Percentiles rank a stretch among this genome's conserved stretches.
Evolutionary conservation across 2,888 invertebrate genomes (phyloP).

Genomic region (Pristionchus fissidentatus): DNA sequence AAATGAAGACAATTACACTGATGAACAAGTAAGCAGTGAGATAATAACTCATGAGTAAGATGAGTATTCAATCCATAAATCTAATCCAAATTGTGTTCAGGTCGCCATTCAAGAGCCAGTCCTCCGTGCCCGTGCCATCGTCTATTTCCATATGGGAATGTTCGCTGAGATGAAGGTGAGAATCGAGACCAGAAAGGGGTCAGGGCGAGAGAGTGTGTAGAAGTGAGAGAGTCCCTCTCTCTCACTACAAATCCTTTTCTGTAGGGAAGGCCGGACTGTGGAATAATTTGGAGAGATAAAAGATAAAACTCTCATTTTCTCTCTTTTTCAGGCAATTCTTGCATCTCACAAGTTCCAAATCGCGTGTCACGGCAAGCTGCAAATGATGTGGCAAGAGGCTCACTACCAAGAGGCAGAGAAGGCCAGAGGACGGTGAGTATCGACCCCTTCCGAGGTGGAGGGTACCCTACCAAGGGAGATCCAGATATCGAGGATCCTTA

Average conservation of each 20-base stretch:
- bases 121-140: constrained; percentile 87
- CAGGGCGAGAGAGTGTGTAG: no score
- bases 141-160: constrained; percentile 91
- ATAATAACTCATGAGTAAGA: no score
- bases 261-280: background rate
- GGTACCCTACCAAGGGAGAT: background rate
- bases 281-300: constrained; percentile 76
- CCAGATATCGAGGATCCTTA: background rate
- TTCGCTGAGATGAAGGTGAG: constrained; percentile 77
- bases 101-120: constrained; percentile 83
- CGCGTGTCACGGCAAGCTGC: constrained; percentile 88
- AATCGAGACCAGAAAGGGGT: no score
- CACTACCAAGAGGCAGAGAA: constrained; percentile 94
- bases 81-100: constrained; percentile 75
- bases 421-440: constrained; percentile 85
- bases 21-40: background rate
- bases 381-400: constrained; percentile 93
- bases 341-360: constrained; percentile 92
- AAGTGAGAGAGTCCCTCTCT: no score
- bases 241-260: no score
- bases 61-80: no score
- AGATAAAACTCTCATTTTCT: constrained; percentile 41
- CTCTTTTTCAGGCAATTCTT: constrained; percentile 84
- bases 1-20: background rate
- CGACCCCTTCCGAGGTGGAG: background rate